Evolutionary conservation across 2,113 vertebrate species (phyloP).

Genomic region (Boulengeromyrus knoepffleri): DNA sequence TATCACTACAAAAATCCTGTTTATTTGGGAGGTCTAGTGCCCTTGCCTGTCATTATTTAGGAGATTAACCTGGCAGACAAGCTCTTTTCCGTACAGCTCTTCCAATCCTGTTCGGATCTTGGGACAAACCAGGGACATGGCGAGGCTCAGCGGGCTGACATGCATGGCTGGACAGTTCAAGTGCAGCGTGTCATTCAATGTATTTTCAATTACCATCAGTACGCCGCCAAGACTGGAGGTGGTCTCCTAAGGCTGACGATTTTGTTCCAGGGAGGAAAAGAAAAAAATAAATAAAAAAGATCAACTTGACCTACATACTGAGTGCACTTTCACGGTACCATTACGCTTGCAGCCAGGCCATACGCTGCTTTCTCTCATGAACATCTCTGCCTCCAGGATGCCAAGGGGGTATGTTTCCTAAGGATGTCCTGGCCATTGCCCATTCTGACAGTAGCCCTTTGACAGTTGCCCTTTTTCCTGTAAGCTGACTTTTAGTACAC

Average conservation of each 20-base stretch:
- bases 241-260: neutral
- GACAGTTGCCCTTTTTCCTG: neutral
- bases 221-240: neutral
- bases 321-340: neutral
- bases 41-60: slow-evolving; percentile 12
- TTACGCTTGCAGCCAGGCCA: neutral
- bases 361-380: neutral
- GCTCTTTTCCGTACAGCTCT: neutral
- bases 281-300: no score
- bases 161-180: slow-evolving; percentile 9
- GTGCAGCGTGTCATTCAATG: neutral
- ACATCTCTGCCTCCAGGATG: neutral
- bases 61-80: slow-evolving; percentile 13
- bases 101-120: neutral
- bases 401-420: neutral
- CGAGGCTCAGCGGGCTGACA: neutral
- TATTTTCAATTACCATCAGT: slow-evolving; percentile 15
- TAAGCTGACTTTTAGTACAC: neutral
- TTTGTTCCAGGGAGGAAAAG: no score
- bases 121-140: slow-evolving; percentile 8
- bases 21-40: slow-evolving; percentile 10
- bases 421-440: neutral
- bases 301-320: slow-evolving; percentile 1
- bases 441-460: neutral
- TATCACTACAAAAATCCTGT: slow-evolving; percentile 17